phyloP scores from a whole-genome alignment of 2,113 vertebrate genomes.

The Ameiurus melas region DNA sequence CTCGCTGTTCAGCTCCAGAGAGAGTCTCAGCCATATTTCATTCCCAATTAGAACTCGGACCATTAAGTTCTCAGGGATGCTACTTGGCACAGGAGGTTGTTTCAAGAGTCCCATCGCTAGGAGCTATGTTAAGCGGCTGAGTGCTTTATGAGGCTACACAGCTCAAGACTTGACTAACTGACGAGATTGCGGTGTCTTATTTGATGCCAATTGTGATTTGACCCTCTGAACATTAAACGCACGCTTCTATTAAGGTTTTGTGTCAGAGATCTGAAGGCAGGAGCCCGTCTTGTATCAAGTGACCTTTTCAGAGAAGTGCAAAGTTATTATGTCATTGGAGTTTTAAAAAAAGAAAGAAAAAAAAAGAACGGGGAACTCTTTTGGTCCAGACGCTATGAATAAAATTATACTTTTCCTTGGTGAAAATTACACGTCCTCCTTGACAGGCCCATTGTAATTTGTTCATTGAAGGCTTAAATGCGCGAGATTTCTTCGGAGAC shows the following conservation, averaged over 20 bases:
- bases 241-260: slow-evolving; percentile 17
- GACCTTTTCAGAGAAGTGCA: slow-evolving; percentile 34
- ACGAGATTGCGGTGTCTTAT: slow-evolving; percentile 14
- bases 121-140: background rate
- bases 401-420: slow-evolving; percentile 36
- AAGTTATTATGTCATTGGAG: slow-evolving; percentile 39
- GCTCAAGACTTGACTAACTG: background rate
- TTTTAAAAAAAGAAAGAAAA: background rate
- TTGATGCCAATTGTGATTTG: slow-evolving; percentile 28
- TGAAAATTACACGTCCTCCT: slow-evolving; percentile 33
- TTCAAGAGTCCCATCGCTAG: slow-evolving; percentile 19
- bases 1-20: slow-evolving; percentile 20
- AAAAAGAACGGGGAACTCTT: slow-evolving; percentile 28
- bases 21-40: slow-evolving; percentile 21
- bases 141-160: background rate
- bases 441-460: slow-evolving; percentile 45
- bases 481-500: slow-evolving; percentile 37
- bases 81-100: slow-evolving; percentile 13
- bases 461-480: slow-evolving; percentile 35
- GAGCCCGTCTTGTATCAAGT: slow-evolving; percentile 13
- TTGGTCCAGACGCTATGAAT: slow-evolving; percentile 42
- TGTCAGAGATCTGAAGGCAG: slow-evolving; percentile 28
- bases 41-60: slow-evolving; percentile 42
- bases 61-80: slow-evolving; percentile 39
- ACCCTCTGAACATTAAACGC: background rate